Conservation (phyloP, 2,888 invertebrate species). For the Chymomyza caudatula region DNA sequence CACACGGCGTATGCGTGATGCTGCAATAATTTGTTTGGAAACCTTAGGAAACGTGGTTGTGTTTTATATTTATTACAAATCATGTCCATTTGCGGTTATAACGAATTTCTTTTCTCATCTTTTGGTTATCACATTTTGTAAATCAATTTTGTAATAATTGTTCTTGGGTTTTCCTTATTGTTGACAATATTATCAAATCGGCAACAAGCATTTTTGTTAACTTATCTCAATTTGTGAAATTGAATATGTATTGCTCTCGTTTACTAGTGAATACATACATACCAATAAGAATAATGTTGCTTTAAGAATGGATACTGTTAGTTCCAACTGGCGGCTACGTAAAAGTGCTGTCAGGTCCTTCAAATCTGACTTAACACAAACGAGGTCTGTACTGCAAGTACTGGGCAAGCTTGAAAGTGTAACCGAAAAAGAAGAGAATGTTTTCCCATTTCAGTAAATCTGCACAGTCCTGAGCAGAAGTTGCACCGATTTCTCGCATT, state of each 20-base stretch:
- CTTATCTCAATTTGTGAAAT: not conserved
- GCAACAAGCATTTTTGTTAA: not conserved
- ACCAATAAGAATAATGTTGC: too few relatives aligned
- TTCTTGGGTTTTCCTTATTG: not conserved
- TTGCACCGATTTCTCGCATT: too few relatives aligned
- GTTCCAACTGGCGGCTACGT: too few relatives aligned
- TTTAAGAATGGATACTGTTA: too few relatives aligned
- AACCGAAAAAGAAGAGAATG: too few relatives aligned
- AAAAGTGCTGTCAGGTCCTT: too few relatives aligned
- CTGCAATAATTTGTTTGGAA: not conserved
- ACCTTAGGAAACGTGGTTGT: not conserved
- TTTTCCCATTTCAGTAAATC: too few relatives aligned
- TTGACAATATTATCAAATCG: not conserved
- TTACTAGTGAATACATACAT: not conserved
- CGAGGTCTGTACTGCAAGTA: too few relatives aligned
- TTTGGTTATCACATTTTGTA: not conserved
- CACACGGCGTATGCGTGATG: not conserved
- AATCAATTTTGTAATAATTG: not conserved
- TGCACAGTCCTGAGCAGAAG: too few relatives aligned
- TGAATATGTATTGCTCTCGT: not conserved
- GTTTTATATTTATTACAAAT: not conserved
- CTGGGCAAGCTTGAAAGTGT: too few relatives aligned
- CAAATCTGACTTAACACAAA: too few relatives aligned
- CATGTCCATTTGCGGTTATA: not conserved
- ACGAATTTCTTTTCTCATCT: not conserved